Percentiles rank a stretch among this genome's conserved stretches.
These are phyloP conservation scores for Anguilla obscura DNA, from an alignment of 2,797 vertebrate species.

Conservation along the genomic window DNA sequence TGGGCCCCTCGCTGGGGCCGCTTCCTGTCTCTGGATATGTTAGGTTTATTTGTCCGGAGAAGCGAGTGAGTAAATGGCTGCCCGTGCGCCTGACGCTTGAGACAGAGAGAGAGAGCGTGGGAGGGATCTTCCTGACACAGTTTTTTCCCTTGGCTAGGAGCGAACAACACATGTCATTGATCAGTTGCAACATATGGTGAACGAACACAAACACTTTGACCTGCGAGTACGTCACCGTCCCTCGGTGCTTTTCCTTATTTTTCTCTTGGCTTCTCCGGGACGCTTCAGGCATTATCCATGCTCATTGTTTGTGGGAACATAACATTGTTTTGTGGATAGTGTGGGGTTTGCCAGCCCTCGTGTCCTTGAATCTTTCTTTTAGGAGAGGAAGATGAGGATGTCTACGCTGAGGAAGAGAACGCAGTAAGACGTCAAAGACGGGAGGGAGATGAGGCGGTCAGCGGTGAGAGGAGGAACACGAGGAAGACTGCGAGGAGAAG, in stretches of 20 bases:
- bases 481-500: background rate
- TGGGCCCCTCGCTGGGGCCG: slow-evolving; percentile 62
- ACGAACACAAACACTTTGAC: slow-evolving; percentile 15
- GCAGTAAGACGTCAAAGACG: background rate
- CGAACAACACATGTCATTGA: slow-evolving; percentile 56
- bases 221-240: slow-evolving; percentile 1
- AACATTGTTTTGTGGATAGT: background rate
- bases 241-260: background rate
- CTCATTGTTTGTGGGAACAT: slow-evolving; percentile 21
- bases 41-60: slow-evolving; percentile 59
- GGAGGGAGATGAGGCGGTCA: background rate
- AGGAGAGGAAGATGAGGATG: background rate
- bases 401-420: background rate
- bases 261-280: background rate
- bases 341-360: background rate
- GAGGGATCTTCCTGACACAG: slow-evolving; percentile 33
- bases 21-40: slow-evolving; percentile 66
- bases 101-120: slow-evolving; percentile 50
- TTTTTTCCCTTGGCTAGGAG: slow-evolving; percentile 1
- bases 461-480: background rate
- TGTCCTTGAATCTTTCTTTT: background rate
- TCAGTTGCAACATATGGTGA: slow-evolving; percentile 62
- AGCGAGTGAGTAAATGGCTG: slow-evolving; percentile 34
- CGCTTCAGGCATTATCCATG: background rate
- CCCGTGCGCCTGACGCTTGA: slow-evolving; percentile 37